These are phyloP conservation scores for Corapipo altera DNA, from an alignment of 2,113 vertebrate species.

Conservation along the genomic window DNA sequence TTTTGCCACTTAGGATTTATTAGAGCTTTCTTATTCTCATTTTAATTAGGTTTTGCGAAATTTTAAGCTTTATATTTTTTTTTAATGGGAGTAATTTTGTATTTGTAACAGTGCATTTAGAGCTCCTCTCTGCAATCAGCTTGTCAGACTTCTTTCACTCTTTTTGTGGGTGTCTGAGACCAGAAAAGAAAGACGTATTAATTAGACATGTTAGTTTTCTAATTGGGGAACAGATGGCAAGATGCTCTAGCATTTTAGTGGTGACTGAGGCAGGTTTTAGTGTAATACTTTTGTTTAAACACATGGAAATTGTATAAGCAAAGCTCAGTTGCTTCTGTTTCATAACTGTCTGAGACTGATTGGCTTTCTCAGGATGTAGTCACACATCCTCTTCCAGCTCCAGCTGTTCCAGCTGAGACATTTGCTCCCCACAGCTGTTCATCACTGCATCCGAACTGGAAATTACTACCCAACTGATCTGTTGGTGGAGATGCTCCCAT, in stretches of 20 bases:
- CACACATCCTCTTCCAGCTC: background rate
- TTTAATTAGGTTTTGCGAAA: background rate
- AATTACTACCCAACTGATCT: background rate
- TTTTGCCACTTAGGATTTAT: background rate
- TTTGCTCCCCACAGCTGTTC: background rate
- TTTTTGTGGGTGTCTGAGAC: background rate
- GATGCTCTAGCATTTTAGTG: background rate
- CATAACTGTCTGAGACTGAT: background rate
- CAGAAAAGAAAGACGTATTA: background rate
- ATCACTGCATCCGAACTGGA: background rate
- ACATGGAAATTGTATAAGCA: background rate
- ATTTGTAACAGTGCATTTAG: background rate
- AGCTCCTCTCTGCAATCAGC: background rate
- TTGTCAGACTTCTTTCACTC: background rate
- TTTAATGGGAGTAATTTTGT: background rate
- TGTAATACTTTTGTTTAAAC: background rate
- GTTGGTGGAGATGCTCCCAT: background rate
- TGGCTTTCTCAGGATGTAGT: background rate
- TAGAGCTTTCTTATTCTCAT: background rate
- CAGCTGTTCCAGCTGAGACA: constrained; percentile 4
- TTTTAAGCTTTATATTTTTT: background rate
- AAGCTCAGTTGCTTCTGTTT: background rate
- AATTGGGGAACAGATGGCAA: background rate
- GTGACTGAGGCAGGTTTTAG: background rate
- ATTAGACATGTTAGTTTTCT: constrained; percentile 1